Conservation (phyloP, 2,888 invertebrate species). For the Xestoiulus laeticollis region DNA sequence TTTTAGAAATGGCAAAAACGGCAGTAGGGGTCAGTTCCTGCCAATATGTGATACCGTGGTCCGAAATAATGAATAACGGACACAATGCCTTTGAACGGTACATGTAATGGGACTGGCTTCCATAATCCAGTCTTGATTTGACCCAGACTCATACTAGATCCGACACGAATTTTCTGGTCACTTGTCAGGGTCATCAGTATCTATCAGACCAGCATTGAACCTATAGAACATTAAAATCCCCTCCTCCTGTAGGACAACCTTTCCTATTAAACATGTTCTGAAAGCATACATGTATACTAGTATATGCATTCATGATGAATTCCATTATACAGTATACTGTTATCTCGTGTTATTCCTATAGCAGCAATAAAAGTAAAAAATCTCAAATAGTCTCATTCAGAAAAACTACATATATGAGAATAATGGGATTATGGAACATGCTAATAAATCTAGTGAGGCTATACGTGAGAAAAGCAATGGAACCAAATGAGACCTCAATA, state of each 20-base stretch:
- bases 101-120: neutral
- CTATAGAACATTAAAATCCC: neutral
- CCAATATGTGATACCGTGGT: neutral
- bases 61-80: constrained; percentile 21
- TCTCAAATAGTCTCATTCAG: no score
- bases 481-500: no score
- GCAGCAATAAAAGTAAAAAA: no score
- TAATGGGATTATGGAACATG: no score
- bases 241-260: neutral
- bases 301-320: no score
- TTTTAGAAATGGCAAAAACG: constrained; percentile 11
- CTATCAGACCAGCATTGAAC: neutral
- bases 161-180: neutral
- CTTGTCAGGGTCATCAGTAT: neutral
- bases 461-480: no score
- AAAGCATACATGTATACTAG: no score
- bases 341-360: no score
- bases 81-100: constrained; percentile 17
- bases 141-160: neutral
- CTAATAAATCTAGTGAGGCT: no score
- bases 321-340: no score
- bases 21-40: neutral
- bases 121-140: neutral
- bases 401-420: no score
- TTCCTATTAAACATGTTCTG: neutral